Evolutionary conservation across 2,113 vertebrate species (phyloP).

Genomic region (Anarrhichthys ocellatus): DNA sequence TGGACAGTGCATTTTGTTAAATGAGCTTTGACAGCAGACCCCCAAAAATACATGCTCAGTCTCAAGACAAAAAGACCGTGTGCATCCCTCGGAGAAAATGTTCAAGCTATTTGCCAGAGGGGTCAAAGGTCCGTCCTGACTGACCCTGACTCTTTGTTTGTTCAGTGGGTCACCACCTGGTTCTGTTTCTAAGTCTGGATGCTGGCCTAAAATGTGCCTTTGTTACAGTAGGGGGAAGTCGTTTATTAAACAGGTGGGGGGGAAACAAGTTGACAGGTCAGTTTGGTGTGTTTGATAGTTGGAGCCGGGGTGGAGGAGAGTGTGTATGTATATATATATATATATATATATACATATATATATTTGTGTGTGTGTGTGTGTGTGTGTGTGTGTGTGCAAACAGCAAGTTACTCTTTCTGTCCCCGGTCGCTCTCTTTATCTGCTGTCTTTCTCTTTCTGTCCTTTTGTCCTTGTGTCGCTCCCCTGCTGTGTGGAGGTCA

Average conservation of each 20-base stretch:
- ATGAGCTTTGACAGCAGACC: conserved; percentile 55
- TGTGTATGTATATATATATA: neutral
- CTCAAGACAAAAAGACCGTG: conserved; percentile 24
- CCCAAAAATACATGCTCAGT: conserved; percentile 46
- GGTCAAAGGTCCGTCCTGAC: conserved; percentile 56
- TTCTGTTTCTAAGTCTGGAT: conserved; percentile 62
- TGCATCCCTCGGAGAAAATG: conserved; percentile 44
- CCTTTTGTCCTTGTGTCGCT: conserved; percentile 4
- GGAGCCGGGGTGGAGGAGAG: neutral
- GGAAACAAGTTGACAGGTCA: conserved; percentile 24
- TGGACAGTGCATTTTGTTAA: conserved; percentile 43
- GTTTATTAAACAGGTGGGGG: conserved; percentile 56
- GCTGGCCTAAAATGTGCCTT: conserved; percentile 43
- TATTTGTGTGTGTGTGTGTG: neutral
- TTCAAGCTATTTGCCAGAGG: conserved; percentile 46
- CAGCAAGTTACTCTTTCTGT: neutral
- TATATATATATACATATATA: neutral
- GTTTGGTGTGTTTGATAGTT: neutral
- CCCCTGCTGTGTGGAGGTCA: conserved; percentile 33
- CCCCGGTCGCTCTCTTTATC: neutral
- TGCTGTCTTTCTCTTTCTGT: neutral
- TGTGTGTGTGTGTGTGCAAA: neutral
- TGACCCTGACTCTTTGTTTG: conserved; percentile 60
- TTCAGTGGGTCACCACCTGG: conserved; percentile 76
- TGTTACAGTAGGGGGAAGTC: conserved; percentile 53